Base-by-base conservation (phyloP, 2,797 vertebrate genomes). In the Protonibea diacanthus region DNA sequence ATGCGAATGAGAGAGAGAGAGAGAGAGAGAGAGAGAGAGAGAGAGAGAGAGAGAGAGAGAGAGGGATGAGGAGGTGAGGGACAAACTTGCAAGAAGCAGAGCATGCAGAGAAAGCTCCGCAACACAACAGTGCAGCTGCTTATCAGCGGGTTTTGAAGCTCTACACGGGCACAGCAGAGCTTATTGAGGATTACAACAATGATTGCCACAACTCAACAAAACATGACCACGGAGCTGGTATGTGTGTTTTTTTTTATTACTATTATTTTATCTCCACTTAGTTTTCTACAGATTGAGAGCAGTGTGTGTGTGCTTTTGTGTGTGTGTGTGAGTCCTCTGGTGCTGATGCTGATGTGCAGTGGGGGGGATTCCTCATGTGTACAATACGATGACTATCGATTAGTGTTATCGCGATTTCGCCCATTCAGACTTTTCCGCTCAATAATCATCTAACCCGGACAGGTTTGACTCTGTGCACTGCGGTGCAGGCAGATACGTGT, bases 171-270 rank as follows among this genome's bases (percentile, higher is more conserved):
- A 47, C 61, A 47, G 71, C 49, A n/a, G 68, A 49, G 80, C 71
- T 86, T 80, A 82, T 86, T 86, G 78, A 77, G 82, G 80, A 82
- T 84, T 81, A 91, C 86, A 78, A 91, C 86, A 78, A 96, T 96
- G 96, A 96, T 96, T 83, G 95, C 95, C 80, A 96, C 95, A 92
- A 96, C 96, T 91, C 96, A 96, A 85, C 96, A 96, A 81, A 96
- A 95, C 89, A 90, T 96, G 93, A 95, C 93, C 78, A 94, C 95
- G 70, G 96, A 96, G 70, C 93, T 93, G 95, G 96, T 96, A 94
- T 81, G 93, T 88, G 47, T 61, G 27, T 71, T 65, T 68, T n/a
- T 53, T n/a, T 53, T 81, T 55, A 48, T 66, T 25, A 33, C 18
- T 29, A 44, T 75, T 79, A 3, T 77, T 87, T 67, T 6, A 56